Percentiles rank a stretch among this genome's conserved stretches.
Evolutionary conservation across 2,797 vertebrate species (phyloP).

Genomic region (Anguilla anguilla): DNA sequence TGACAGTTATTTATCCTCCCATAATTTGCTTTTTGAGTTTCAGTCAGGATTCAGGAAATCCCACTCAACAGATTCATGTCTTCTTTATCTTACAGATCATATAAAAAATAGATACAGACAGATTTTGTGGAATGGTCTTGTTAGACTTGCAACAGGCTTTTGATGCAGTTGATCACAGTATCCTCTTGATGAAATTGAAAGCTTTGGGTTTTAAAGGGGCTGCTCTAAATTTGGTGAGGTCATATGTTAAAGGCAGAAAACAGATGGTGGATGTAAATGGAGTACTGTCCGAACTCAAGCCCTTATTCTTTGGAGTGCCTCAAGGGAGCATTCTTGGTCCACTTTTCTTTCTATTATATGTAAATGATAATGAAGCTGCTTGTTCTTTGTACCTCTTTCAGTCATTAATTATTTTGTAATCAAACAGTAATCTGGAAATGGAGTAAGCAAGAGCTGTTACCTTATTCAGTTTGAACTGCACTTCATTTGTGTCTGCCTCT

Average conservation of each 20-base stretch:
- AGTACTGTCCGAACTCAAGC: background rate
- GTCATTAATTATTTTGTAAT: background rate
- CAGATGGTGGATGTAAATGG: background rate
- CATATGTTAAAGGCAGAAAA: background rate
- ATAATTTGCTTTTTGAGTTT: no score
- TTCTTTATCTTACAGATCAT: no score
- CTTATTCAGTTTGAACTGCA: constrained; percentile 65
- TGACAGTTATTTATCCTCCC: no score
- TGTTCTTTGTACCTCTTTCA: background rate
- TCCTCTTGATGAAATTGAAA: no score
- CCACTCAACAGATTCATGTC: no score
- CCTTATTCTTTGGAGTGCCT: background rate
- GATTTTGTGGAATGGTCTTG: no score
- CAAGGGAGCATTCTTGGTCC: background rate
- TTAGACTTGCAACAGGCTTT: no score
- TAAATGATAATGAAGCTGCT: background rate
- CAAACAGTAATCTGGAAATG: background rate
- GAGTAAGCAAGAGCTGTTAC: constrained; percentile 46
- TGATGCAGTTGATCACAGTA: no score
- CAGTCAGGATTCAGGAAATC: no score
- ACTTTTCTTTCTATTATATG: background rate
- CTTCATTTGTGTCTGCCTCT: constrained; percentile 40
- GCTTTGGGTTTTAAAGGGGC: no score
- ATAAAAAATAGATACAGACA: no score
- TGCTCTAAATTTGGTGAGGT: background rate